phyloP scores from a whole-genome alignment of 1,140 invertebrate species.

The Aphaenogaster floridana region DNA sequence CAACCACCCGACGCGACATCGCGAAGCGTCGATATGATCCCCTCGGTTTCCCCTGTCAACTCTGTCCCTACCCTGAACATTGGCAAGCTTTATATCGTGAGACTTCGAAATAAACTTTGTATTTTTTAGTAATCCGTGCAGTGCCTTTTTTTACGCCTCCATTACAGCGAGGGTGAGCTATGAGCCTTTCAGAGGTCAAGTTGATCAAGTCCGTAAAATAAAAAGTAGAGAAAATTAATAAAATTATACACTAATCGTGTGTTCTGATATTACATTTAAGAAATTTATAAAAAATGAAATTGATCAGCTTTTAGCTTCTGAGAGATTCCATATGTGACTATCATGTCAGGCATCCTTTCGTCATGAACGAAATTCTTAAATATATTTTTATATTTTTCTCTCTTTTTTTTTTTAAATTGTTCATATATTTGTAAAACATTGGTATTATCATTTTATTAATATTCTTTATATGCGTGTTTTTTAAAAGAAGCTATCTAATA shows the following conservation, averaged over 20 bases:
- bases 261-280: neutral
- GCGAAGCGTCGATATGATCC: neutral
- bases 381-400: neutral
- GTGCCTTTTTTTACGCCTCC: neutral
- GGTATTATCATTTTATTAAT: too few relatives aligned
- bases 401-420: neutral
- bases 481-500: too few relatives aligned
- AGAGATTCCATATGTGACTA: neutral
- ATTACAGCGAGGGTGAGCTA: neutral
- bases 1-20: neutral
- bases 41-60: neutral
- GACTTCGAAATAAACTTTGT: constrained; percentile 64
- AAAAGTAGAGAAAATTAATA: neutral
- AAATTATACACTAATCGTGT: neutral
- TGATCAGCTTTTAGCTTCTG: neutral
- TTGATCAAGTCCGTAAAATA: neutral
- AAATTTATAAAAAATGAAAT: neutral
- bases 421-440: too few relatives aligned
- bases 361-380: too few relatives aligned
- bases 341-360: neutral
- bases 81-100: constrained; percentile 33
- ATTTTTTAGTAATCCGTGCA: constrained; percentile 54
- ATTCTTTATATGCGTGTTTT: too few relatives aligned
- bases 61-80: neutral
- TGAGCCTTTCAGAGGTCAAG: neutral